Percentiles rank a stretch among this genome's conserved stretches.
Evolutionary conservation across 2,888 invertebrate genomes (phyloP).

Genomic region (Dicycla oo): DNA sequence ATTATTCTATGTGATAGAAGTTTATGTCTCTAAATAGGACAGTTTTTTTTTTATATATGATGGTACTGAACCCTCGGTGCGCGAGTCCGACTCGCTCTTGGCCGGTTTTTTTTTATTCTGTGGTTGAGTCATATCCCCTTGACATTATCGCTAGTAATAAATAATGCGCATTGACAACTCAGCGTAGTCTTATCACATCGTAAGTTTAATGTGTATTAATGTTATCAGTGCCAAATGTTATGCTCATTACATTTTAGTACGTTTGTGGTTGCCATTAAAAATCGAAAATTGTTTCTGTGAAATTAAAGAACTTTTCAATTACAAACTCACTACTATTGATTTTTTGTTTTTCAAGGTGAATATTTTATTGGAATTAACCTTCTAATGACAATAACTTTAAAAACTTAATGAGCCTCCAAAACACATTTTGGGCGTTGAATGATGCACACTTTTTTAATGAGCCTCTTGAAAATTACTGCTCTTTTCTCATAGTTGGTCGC

Average conservation of each 20-base stretch:
- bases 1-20: no score
- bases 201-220: conserved; percentile 8
- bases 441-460: no score
- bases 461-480: no score
- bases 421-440: background rate
- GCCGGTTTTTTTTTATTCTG: no score
- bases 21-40: no score
- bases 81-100: no score
- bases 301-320: background rate
- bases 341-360: background rate
- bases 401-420: no score
- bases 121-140: conserved; percentile 38
- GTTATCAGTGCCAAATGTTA: conserved; percentile 25
- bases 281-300: background rate
- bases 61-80: no score
- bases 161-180: conserved; percentile 12
- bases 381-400: background rate
- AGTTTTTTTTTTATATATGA: no score
- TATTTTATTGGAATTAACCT: background rate
- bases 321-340: background rate
- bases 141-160: conserved; percentile 28
- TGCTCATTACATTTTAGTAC: background rate
- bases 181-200: conserved; percentile 30
- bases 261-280: background rate
- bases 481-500: no score